Percentiles rank a stretch among this genome's conserved stretches.
Conservation (phyloP, 2,888 invertebrate species). For the Melipona beecheii region DNA sequence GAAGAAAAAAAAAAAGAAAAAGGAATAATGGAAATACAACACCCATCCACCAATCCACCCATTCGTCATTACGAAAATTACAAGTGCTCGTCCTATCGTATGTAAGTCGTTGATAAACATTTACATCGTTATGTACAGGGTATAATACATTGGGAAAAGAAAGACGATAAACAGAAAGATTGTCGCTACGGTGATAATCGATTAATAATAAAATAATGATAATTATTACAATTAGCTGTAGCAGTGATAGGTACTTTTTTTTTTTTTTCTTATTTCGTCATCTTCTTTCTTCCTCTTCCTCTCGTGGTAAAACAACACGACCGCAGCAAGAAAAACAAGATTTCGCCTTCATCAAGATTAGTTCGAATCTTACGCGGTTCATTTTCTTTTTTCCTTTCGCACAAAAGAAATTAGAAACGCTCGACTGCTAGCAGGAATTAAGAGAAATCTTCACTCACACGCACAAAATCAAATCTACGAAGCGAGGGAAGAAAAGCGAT, state of each 20-base stretch:
- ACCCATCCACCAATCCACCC: slow-evolving; percentile 65
- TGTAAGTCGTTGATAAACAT: slow-evolving; percentile 76
- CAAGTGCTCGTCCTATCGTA: slow-evolving; percentile 73
- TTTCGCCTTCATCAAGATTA: slow-evolving; percentile 15
- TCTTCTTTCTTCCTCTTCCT: not conserved
- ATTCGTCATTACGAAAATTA: slow-evolving; percentile 75
- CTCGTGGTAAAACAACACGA: slow-evolving; percentile 12
- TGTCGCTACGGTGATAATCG: slow-evolving; percentile 37
- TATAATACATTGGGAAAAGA: slow-evolving; percentile 72
- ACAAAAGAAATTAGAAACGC: not conserved
- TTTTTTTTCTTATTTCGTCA: not conserved
- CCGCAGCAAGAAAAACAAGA: slow-evolving; percentile 23
- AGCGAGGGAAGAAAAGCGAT: not conserved
- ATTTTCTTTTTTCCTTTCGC: not conserved
- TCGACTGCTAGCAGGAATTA: slow-evolving; percentile 9
- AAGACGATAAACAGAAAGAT: slow-evolving; percentile 43
- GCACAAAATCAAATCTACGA: not conserved
- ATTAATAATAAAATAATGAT: slow-evolving; percentile 39
- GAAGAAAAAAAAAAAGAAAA: slow-evolving; percentile 23
- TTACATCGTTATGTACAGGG: slow-evolving; percentile 78
- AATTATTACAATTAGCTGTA: slow-evolving; percentile 30
- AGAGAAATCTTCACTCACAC: slow-evolving; percentile 17
- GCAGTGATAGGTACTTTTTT: slow-evolving; percentile 40
- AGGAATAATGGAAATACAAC: slow-evolving; percentile 15
- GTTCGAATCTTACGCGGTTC: slow-evolving; percentile 16